Conservation (phyloP, 2,888 invertebrate species). For the Volucella zonaria region DNA sequence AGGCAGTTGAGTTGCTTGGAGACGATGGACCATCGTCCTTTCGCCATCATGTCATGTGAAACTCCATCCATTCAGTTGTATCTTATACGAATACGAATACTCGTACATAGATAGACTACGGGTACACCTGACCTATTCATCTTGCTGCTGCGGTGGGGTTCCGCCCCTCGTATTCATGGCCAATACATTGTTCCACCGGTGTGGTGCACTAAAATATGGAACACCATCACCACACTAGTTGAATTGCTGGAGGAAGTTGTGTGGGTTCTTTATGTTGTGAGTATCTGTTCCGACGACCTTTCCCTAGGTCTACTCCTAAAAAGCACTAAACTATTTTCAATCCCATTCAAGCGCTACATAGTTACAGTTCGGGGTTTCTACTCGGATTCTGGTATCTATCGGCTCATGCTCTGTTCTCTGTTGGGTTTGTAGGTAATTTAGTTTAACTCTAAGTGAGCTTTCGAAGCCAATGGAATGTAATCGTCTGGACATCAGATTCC, state of each 20-base stretch:
- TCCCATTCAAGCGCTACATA: conserved; percentile 37
- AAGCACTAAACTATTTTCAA: conserved; percentile 50
- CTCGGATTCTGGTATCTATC: conserved; percentile 35
- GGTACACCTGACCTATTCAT: conserved; percentile 72
- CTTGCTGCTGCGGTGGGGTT: conserved; percentile 66
- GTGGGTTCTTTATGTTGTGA: conserved; percentile 54
- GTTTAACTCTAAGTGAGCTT: conserved; percentile 64
- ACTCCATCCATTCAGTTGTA: conserved; percentile 36
- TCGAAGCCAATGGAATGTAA: conserved; percentile 69
- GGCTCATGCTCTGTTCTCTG: conserved; percentile 33
- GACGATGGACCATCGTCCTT: conserved; percentile 57
- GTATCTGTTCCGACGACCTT: conserved; percentile 63
- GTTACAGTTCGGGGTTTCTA: conserved; percentile 40
- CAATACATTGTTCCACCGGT: conserved; percentile 50
- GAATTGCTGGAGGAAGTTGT: conserved; percentile 56
- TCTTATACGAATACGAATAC: no score
- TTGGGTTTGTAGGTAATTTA: conserved; percentile 68
- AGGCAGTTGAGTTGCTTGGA: conserved; percentile 15
- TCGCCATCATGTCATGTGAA: conserved; percentile 69
- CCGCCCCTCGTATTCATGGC: conserved; percentile 71
- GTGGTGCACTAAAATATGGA: conserved; percentile 63
- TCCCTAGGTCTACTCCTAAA: conserved; percentile 42
- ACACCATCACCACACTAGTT: conserved; percentile 52
- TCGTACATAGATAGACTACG: not conserved
- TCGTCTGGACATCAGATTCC: conserved; percentile 71